Percentiles rank a stretch among this genome's conserved stretches.
Evolutionary conservation across 2,888 invertebrate genomes (phyloP).

Genomic region (Diarsia rubi): DNA sequence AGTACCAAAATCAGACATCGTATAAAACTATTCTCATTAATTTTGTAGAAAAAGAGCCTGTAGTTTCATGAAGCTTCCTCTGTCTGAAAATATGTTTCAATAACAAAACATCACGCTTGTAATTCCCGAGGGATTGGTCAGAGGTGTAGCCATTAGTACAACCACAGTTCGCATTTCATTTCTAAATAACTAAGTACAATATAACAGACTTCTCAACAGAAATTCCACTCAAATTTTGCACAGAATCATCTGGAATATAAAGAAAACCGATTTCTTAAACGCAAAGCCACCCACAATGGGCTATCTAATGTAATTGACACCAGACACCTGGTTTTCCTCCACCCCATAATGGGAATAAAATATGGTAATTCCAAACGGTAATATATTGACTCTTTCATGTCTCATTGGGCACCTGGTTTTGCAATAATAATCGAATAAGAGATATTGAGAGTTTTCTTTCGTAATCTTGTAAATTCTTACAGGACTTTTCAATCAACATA

Average conservation of each 20-base stretch:
- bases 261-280: background rate
- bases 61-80: too few relatives aligned
- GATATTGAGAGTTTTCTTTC: background rate
- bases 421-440: slow-evolving; percentile 1
- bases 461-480: background rate
- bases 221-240: background rate
- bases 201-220: background rate
- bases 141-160: too few relatives aligned
- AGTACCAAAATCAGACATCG: too few relatives aligned
- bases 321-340: slow-evolving; percentile 18
- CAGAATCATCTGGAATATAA: background rate
- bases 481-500: too few relatives aligned
- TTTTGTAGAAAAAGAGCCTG: too few relatives aligned
- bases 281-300: slow-evolving; percentile 3
- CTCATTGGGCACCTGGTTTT: slow-evolving; percentile 22
- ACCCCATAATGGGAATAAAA: slow-evolving; percentile 14
- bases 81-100: too few relatives aligned
- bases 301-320: slow-evolving; percentile 6
- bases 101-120: too few relatives aligned
- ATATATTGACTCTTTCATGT: slow-evolving; percentile 23
- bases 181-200: too few relatives aligned
- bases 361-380: slow-evolving; percentile 34
- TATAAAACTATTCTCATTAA: too few relatives aligned
- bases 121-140: too few relatives aligned
- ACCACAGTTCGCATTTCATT: too few relatives aligned